Percentiles rank a stretch among this genome's conserved stretches.
Evolutionary conservation across 2,888 invertebrate species (phyloP).

Genomic region (Rutpela maculata): DNA sequence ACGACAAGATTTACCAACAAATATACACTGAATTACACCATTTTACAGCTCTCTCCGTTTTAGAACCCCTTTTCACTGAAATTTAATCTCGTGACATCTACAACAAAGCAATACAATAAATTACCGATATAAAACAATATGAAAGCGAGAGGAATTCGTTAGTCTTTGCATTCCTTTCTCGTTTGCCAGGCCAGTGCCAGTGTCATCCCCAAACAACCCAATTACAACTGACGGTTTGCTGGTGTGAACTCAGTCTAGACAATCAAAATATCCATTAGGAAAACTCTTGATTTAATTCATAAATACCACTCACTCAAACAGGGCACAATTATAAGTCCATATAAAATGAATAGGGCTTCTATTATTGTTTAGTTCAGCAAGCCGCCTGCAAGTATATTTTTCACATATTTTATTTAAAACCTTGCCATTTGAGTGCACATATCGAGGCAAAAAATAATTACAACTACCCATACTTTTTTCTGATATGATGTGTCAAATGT

Average conservation of each 20-base stretch:
- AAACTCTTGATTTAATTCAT: neutral
- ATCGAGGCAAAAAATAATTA: too few species aligned
- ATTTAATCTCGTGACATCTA: conserved; percentile 71
- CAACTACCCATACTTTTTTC: too few species aligned
- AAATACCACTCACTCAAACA: neutral
- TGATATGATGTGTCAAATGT: too few species aligned
- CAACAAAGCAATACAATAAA: conserved; percentile 73
- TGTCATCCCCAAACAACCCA: conserved; percentile 64
- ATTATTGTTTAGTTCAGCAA: too few species aligned
- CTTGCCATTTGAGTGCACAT: too few species aligned
- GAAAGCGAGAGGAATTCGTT: conserved; percentile 71
- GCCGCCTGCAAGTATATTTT: too few species aligned
- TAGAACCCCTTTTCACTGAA: conserved; percentile 65
- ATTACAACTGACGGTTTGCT: conserved; percentile 47
- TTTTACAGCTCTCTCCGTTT: conserved; percentile 61
- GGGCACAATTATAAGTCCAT: too few species aligned
- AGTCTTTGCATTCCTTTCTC: conserved; percentile 72
- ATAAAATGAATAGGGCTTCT: too few species aligned
- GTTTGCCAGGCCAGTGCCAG: conserved; percentile 54
- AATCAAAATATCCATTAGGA: neutral
- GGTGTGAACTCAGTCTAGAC: neutral
- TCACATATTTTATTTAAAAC: too few species aligned
- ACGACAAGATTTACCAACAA: conserved; percentile 69
- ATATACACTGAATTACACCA: conserved; percentile 66
- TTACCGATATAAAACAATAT: conserved; percentile 74